A percentile compares a stretch with the other conserved stretches of the same genome.
phyloP scores from a whole-genome alignment of 2,888 invertebrate species.

The Catocala sponsa region DNA sequence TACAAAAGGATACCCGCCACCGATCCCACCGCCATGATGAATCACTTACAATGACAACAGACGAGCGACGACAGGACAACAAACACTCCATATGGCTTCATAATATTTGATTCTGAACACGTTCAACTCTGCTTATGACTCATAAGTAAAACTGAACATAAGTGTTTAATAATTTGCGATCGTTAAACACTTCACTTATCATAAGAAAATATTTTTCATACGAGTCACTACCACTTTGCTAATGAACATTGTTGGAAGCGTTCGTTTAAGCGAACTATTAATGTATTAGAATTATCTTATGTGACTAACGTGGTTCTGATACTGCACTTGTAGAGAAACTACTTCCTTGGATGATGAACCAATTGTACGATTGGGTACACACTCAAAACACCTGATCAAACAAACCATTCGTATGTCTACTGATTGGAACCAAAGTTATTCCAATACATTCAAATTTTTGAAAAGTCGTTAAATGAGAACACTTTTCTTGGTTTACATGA shows the following conservation, averaged over 20 bases:
- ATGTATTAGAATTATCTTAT: constrained; percentile 5
- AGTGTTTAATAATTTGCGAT: constrained; percentile 23
- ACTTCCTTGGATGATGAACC: constrained; percentile 52
- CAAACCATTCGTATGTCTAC: constrained; percentile 49
- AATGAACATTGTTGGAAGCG: constrained; percentile 24
- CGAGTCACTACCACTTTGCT: constrained; percentile 12
- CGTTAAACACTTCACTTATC: constrained; percentile 31
- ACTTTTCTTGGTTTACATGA: too few species aligned
- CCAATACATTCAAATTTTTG: constrained; percentile 14
- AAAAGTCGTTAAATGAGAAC: background rate
- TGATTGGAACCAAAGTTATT: constrained; percentile 24
- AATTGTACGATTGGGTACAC: constrained; percentile 58
- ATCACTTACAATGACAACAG: constrained; percentile 64
- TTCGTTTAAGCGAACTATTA: background rate
- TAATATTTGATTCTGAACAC: constrained; percentile 53
- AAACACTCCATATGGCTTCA: constrained; percentile 61
- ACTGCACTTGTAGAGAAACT: constrained; percentile 22
- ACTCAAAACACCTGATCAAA: constrained; percentile 68
- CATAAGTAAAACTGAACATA: constrained; percentile 38
- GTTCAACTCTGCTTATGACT: constrained; percentile 47
- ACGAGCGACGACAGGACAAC: constrained; percentile 51
- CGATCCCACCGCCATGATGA: constrained; percentile 20
- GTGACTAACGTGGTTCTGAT: constrained; percentile 7
- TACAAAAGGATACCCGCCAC: constrained; percentile 4
- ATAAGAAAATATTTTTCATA: constrained; percentile 21